These are phyloP conservation scores for Centropyge bicolor DNA, from an alignment of 2,797 vertebrate species.

Conservation along the genomic window DNA sequence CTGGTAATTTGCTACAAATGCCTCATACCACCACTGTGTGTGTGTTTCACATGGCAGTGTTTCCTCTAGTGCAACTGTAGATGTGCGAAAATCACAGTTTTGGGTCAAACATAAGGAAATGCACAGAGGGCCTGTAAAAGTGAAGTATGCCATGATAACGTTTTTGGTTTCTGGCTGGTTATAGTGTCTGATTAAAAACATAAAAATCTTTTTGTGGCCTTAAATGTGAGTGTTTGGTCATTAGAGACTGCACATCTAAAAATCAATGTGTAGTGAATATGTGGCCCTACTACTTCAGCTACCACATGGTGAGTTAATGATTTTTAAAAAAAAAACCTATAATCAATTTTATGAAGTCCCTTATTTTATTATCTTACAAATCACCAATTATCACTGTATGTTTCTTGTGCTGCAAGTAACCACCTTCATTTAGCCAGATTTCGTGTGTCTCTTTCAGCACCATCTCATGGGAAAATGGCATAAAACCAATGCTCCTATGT, in stretches of 20 bases:
- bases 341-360: background rate
- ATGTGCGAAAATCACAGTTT: slow-evolving; percentile 12
- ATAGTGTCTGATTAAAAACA: slow-evolving; percentile 4
- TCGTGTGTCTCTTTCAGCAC: background rate
- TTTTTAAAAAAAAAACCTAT: background rate
- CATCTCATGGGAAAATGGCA: background rate
- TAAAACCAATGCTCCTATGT: background rate
- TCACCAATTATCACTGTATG: background rate
- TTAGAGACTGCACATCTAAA: background rate
- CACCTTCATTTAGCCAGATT: background rate
- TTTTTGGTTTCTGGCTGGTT: background rate
- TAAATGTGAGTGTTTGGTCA: too few species aligned
- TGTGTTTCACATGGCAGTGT: slow-evolving; percentile 4
- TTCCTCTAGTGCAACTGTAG: slow-evolving; percentile 6
- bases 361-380: background rate
- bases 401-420: background rate
- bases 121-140: background rate
- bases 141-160: background rate
- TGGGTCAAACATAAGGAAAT: slow-evolving; percentile 25
- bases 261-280: slow-evolving; percentile 5
- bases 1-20: slow-evolving; percentile 42
- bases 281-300: background rate
- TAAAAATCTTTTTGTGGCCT: background rate
- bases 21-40: slow-evolving; percentile 7
- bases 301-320: slow-evolving; percentile 16